A percentile compares a stretch with the other conserved stretches of the same genome.
phyloP scores from a whole-genome alignment of 2,113 vertebrate species.

The Marcusenius ussheri region DNA sequence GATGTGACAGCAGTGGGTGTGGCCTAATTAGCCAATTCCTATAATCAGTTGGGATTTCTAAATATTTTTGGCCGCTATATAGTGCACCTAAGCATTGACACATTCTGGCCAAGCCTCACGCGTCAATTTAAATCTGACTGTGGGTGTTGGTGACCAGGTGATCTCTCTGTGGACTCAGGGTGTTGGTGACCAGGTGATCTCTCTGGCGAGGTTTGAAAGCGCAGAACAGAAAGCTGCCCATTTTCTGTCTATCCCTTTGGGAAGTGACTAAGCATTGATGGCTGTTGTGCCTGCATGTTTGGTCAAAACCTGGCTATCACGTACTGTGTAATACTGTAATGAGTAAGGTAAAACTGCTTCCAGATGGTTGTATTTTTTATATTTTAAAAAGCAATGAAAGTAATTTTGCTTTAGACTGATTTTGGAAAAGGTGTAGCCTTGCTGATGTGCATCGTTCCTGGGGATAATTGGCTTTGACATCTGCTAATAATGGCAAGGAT shows the following conservation, averaged over 20 bases:
- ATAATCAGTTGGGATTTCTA: not conserved
- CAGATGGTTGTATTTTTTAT: conserved; percentile 33
- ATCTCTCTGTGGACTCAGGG: not conserved
- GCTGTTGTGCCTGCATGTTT: not conserved
- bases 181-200: no score
- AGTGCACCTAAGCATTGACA: not conserved
- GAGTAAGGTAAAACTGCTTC: conserved; percentile 14
- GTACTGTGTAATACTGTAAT: not conserved
- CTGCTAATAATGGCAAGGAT: conserved; percentile 58
- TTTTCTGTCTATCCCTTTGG: not conserved
- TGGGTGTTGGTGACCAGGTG: not conserved
- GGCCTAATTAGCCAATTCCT: not conserved
- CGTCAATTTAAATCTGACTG: not conserved
- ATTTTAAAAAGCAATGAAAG: conserved; percentile 31
- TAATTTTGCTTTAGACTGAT: conserved; percentile 60
- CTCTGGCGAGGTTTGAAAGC: not conserved
- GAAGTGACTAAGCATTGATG: not conserved
- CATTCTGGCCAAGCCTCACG: not conserved
- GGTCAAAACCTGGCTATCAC: not conserved
- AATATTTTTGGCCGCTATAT: not conserved
- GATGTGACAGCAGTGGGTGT: not conserved
- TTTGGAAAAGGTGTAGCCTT: conserved; percentile 31
- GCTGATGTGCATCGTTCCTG: conserved; percentile 44
- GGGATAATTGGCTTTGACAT: conserved; percentile 67
- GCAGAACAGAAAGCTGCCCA: not conserved